A percentile compares a stretch with the other conserved stretches of the same genome.
phyloP scores from a whole-genome alignment of 1,140 invertebrate genomes.

The Zaprionus tsacasi region DNA sequence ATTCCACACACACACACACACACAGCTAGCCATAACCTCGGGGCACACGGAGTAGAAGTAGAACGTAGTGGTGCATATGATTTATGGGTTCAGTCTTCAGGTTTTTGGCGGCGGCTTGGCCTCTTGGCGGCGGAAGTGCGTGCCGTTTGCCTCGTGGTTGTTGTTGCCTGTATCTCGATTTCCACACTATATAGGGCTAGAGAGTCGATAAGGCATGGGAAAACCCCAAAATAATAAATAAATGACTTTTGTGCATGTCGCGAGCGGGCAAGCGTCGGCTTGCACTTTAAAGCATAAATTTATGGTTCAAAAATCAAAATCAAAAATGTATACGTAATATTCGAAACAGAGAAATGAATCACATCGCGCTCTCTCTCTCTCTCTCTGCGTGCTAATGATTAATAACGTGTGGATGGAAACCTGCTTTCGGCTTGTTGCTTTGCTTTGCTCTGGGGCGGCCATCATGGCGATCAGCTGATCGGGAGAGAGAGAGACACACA shows the following conservation, averaged over 20 bases:
- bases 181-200: not conserved
- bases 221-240: constrained; percentile 69
- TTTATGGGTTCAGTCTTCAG: constrained; percentile 59
- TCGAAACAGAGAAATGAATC: constrained; percentile 32
- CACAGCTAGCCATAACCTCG: constrained; percentile 1
- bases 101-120: constrained; percentile 28
- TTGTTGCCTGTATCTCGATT: constrained; percentile 62
- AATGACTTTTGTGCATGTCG: constrained; percentile 80
- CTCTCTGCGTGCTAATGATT: constrained; percentile 57
- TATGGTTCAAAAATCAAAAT: constrained; percentile 65
- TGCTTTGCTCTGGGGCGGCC: constrained; percentile 54
- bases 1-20: constrained; percentile 32
- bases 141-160: constrained; percentile 33
- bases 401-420: constrained; percentile 64
- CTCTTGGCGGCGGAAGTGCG: constrained; percentile 68
- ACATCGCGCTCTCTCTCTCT: constrained; percentile 23
- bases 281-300: constrained; percentile 61
- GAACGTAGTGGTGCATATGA: constrained; percentile 61
- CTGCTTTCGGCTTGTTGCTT: constrained; percentile 67
- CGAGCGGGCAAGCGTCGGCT: constrained; percentile 61
- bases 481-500: constrained; percentile 12
- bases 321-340: constrained; percentile 41
- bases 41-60: constrained; percentile 36
- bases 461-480: constrained; percentile 76
- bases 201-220: constrained; percentile 45